phyloP scores from a whole-genome alignment of 2,797 vertebrate species.

The Microtus agrestis region DNA sequence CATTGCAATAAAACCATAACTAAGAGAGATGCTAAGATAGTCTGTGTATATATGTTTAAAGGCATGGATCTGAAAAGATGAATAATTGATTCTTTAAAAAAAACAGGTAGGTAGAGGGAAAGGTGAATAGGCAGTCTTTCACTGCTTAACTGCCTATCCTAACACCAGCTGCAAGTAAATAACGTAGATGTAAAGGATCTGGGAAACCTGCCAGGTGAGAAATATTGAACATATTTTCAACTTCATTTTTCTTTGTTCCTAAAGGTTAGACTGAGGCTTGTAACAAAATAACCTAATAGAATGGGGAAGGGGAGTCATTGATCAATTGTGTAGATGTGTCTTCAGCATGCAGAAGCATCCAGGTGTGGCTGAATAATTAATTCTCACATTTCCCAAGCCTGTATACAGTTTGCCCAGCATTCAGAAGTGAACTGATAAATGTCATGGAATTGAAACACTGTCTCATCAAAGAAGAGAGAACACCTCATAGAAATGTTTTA shows the following conservation, averaged over 20 bases:
- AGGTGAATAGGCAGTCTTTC: neutral
- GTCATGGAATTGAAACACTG: neutral
- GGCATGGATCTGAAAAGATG: neutral
- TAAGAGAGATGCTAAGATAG: neutral
- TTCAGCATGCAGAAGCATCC: neutral
- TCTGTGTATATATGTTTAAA: neutral
- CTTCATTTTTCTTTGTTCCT: neutral
- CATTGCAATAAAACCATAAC: neutral
- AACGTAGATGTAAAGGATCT: constrained; percentile 66
- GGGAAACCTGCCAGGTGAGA: constrained; percentile 68
- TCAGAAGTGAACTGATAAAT: neutral
- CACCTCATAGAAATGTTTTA: neutral
- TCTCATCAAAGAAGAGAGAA: neutral
- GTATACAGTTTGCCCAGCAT: neutral
- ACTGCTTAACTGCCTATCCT: neutral
- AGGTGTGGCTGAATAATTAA: neutral
- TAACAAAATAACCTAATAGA: constrained; percentile 47
- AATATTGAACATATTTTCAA: constrained; percentile 66
- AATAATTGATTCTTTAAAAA: constrained; percentile 8
- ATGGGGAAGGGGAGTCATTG: neutral
- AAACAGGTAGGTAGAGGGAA: neutral
- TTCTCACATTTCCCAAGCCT: neutral
- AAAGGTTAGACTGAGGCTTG: constrained; percentile 45
- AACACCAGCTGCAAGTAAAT: constrained; percentile 58
- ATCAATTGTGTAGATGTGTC: neutral